Evolutionary conservation across 2,888 invertebrate genomes (phyloP), one percentile per base, ranked within the genome.

Genomic region (Philereme transversata): DNA sequence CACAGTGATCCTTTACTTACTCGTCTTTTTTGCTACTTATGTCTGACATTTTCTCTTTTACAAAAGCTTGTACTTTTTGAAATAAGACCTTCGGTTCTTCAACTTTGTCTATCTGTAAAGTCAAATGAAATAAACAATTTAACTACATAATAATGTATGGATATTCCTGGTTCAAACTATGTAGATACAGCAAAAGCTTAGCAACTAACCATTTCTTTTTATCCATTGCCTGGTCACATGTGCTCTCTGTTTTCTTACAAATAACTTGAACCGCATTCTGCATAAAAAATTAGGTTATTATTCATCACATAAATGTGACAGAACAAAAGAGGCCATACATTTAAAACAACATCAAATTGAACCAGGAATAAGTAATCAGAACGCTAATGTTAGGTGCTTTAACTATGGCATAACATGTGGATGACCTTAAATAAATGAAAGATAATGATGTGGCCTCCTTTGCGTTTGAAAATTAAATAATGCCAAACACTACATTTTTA

Each of bases 81-180:
- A 95, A 87, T 73, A 97, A 79, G 71, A 94, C 95, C 63, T 91
- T 86, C 4, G 98, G 98, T 72, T 97, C 96, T 86, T 97, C 97
- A 5, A 98, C 96, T 81, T 95, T 94, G 5, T 97, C 97, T 68
- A 97, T 93, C 97, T 98, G 87, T 46, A 53, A 46, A 36, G 48
- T 5, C 6, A 59, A 40, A 51, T 45, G 4, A 34, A 72, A 57
- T 43, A 9, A 66, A 38, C 48, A 57, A 52, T 48, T 11, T 47
- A 7, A 5, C 38, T 38, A 7, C 5, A 4, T n/a, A 43, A n/a
- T 5, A 43, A 43, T 9, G 9, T n/a, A 43, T n/a, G 7, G 4
- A 22, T 45, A 45, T 45, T 45, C 83, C 83, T 87, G 87, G 87
- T 86, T 83, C 81, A 81, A 79, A 75, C 68, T 63, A 65, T 59